A percentile compares a stretch with the other conserved stretches of the same genome.
phyloP scores from a whole-genome alignment of 1,140 invertebrate species.

The Drosophila chauvacae region DNA sequence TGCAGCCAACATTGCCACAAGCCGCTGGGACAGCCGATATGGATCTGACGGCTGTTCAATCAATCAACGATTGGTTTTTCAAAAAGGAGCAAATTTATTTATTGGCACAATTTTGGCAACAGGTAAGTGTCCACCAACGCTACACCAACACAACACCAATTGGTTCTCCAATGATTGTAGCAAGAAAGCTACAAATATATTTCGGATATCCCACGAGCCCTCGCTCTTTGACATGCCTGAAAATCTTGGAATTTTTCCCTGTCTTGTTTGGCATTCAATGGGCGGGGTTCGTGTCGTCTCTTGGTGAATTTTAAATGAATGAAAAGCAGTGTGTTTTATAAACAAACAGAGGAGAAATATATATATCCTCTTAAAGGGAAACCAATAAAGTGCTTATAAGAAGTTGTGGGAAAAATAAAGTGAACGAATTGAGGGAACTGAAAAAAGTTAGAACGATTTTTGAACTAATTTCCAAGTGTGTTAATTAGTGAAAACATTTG shows the following conservation, averaged over 20 bases:
- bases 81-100: constrained; percentile 96
- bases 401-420: neutral
- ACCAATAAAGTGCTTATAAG: neutral
- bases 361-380: neutral
- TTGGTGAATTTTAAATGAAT: constrained; percentile 18
- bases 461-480: neutral
- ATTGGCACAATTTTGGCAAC: constrained; percentile 97
- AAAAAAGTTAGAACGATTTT: neutral
- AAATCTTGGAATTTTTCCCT: constrained; percentile 20
- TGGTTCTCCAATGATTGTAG: neutral
- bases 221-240: neutral
- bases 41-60: constrained; percentile 93
- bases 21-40: constrained; percentile 89
- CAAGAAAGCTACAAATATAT: neutral
- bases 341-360: neutral
- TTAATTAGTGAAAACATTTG: neutral
- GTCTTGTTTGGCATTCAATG: constrained; percentile 13
- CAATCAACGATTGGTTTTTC: constrained; percentile 95
- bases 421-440: neutral
- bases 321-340: constrained; percentile 13
- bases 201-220: neutral
- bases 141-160: neutral
- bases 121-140: constrained; percentile 87
- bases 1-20: constrained; percentile 88
- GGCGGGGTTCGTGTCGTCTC: neutral